A percentile compares a stretch with the other conserved stretches of the same genome.
phyloP scores from a whole-genome alignment of 1,140 invertebrate genomes.

The Metopolophium dirhodum region DNA sequence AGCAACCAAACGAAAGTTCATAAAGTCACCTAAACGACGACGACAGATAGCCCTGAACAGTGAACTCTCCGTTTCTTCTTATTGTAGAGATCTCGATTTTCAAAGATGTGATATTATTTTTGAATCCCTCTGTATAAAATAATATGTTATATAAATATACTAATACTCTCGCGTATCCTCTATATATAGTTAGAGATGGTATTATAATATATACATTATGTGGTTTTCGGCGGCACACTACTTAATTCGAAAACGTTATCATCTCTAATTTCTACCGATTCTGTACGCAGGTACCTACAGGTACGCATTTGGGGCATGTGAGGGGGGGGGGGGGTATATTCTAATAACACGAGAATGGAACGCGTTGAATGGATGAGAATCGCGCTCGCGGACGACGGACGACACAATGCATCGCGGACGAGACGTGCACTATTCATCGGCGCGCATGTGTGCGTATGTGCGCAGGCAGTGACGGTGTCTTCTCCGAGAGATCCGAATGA shows the following conservation, averaged over 20 bases:
- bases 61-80: not conserved
- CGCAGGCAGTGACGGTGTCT: not conserved
- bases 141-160: not conserved
- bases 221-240: not conserved
- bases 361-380: conserved; percentile 4
- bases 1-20: too few species aligned
- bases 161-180: not conserved
- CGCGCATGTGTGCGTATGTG: not conserved
- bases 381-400: not conserved
- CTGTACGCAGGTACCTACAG: not conserved
- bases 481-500: not conserved
- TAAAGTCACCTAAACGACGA: not conserved
- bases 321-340: not conserved
- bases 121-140: not conserved
- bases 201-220: not conserved
- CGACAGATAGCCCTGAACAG: not conserved
- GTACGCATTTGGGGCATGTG: not conserved
- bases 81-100: not conserved
- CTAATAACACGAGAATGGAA: not conserved
- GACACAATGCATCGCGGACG: not conserved
- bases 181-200: not conserved
- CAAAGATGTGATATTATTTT: not conserved
- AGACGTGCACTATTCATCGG: not conserved
- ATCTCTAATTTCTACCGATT: conserved; percentile 33
- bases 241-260: conserved; percentile 42